Percentiles rank a stretch among this genome's conserved stretches.
Conservation (phyloP, 2,113 vertebrate genomes). For the Apteryx mantelli region DNA sequence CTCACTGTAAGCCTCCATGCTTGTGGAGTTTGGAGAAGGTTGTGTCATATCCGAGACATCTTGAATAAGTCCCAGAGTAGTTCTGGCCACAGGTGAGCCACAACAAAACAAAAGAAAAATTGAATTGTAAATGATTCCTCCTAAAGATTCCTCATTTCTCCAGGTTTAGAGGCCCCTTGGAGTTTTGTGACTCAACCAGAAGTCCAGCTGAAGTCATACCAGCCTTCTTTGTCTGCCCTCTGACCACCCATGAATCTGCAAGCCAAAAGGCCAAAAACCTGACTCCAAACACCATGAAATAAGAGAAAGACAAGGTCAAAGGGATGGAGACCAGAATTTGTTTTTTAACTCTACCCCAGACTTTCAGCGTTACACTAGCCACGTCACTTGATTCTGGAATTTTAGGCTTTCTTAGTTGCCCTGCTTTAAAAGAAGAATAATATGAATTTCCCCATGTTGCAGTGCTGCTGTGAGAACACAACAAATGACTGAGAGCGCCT, state of each 20-base stretch:
- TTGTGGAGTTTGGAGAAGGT: not conserved
- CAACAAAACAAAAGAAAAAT: not conserved
- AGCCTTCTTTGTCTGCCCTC: not conserved
- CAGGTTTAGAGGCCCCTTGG: not conserved
- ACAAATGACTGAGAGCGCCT: not conserved
- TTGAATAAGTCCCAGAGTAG: not conserved
- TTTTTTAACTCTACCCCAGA: not conserved
- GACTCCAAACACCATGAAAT: rapidly evolving
- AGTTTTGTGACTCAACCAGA: rapidly evolving
- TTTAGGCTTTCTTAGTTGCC: not conserved
- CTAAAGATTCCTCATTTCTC: not conserved
- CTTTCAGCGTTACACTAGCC: rapidly evolving
- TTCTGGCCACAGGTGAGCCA: not conserved
- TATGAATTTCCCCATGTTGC: not conserved
- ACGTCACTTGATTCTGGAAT: not conserved
- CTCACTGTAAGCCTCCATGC: not conserved
- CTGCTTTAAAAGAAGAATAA: not conserved
- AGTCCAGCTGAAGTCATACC: not conserved
- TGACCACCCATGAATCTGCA: not conserved
- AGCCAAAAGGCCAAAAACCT: not conserved
- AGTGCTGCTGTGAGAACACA: not conserved
- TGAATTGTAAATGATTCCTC: not conserved
- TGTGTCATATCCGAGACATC: not conserved
- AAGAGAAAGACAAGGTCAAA: too few relatives aligned
- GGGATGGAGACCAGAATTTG: not conserved